phyloP scores from a whole-genome alignment of 1,140 invertebrate genomes.

The Bombus haemorrhoidalis region DNA sequence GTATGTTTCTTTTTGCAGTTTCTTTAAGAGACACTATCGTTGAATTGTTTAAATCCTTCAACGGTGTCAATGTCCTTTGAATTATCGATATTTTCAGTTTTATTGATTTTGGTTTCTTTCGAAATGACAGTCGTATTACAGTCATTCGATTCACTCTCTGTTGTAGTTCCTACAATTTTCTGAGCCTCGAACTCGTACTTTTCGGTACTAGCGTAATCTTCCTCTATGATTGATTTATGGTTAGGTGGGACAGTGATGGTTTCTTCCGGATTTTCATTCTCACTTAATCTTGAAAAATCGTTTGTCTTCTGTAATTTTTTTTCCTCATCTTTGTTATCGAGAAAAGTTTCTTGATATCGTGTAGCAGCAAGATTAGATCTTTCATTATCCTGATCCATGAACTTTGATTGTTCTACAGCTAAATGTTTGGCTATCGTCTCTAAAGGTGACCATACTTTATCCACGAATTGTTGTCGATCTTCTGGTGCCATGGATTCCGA shows the following conservation, averaged over 20 bases:
- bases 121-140: slow-evolving; percentile 4
- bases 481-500: slow-evolving; percentile 64
- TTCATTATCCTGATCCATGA: slow-evolving; percentile 33
- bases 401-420: slow-evolving; percentile 66
- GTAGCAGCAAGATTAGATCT: slow-evolving; percentile 7
- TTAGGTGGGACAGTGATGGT: slow-evolving; percentile 24
- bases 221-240: slow-evolving; percentile 51
- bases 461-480: slow-evolving; percentile 64
- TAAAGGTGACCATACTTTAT: slow-evolving; percentile 72
- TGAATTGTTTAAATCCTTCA: slow-evolving; percentile 70
- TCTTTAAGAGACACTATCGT: slow-evolving; percentile 59
- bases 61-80: slow-evolving; percentile 62
- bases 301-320: background rate
- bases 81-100: background rate
- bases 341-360: slow-evolving; percentile 63
- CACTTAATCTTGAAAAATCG: background rate
- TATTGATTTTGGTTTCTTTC: background rate
- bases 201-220: slow-evolving; percentile 56
- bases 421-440: slow-evolving; percentile 75
- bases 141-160: slow-evolving; percentile 19
- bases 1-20: background rate
- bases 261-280: slow-evolving; percentile 14
- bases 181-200: slow-evolving; percentile 51
- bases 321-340: slow-evolving; percentile 36
- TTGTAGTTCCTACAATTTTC: slow-evolving; percentile 53